Conservation (phyloP, 2,888 invertebrate genomes). For the Autographa gamma region DNA sequence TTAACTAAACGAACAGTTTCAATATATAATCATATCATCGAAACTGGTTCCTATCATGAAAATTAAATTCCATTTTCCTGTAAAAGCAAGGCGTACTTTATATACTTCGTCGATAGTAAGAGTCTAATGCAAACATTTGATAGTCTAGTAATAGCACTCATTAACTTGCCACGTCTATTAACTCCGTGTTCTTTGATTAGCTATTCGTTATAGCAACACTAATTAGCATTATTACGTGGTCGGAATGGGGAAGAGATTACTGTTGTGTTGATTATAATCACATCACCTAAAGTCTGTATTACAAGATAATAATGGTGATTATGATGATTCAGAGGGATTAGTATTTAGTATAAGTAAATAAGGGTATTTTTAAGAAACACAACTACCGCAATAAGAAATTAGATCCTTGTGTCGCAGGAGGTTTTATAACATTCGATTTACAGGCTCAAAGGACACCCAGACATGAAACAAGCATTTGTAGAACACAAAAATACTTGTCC, state of each 20-base stretch:
- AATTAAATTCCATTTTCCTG: neutral
- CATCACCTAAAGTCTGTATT: neutral
- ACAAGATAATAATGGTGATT: too few species aligned
- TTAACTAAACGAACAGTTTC: too few species aligned
- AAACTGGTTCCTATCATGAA: neutral
- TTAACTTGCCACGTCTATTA: neutral
- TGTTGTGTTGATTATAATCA: conserved; percentile 1
- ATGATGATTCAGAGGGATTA: too few species aligned
- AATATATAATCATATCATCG: too few species aligned
- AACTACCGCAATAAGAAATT: too few species aligned
- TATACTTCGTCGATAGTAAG: neutral
- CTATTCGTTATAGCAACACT: neutral
- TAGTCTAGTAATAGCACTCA: conserved; percentile 1
- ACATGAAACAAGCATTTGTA: too few species aligned
- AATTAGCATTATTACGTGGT: neutral
- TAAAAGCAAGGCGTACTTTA: neutral
- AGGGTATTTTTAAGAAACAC: too few species aligned
- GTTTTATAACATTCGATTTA: too few species aligned
- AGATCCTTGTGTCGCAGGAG: too few species aligned
- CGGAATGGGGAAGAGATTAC: neutral
- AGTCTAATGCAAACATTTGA: neutral
- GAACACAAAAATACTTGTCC: too few species aligned
- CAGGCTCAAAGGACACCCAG: too few species aligned
- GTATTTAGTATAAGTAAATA: too few species aligned
- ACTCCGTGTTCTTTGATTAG: conserved; percentile 4